These are phyloP conservation scores for Habroteleia sp. DNA, from an alignment of 2,888 invertebrate genomes.

Conservation along the genomic window DNA sequence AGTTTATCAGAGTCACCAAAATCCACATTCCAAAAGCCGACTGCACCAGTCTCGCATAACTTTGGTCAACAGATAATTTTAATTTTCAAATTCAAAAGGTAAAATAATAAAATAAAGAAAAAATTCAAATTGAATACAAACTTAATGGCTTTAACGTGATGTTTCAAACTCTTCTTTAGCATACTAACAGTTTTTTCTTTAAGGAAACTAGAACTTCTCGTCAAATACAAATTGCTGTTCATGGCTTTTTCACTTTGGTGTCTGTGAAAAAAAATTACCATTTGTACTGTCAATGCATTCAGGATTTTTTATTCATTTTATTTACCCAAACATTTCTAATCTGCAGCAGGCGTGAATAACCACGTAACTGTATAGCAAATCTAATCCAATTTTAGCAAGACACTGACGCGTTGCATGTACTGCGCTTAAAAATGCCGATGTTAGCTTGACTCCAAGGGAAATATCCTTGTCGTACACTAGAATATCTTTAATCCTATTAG, in stretches of 20 bases:
- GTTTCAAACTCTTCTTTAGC: neutral
- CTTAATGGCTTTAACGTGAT: neutral
- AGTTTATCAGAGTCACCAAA: slow-evolving; percentile 14
- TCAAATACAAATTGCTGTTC: too few species aligned
- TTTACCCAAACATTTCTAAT: slow-evolving; percentile 17
- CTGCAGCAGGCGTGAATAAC: slow-evolving; percentile 33
- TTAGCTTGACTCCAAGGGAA: neutral
- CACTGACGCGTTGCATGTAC: slow-evolving; percentile 18
- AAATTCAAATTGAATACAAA: neutral
- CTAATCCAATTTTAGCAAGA: slow-evolving; percentile 35
- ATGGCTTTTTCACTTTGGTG: neutral
- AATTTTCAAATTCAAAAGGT: too few species aligned
- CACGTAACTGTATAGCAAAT: slow-evolving; percentile 18
- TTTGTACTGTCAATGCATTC: too few species aligned
- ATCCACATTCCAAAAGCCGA: slow-evolving; percentile 22
- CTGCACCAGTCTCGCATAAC: slow-evolving; percentile 12
- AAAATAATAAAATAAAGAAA: too few species aligned
- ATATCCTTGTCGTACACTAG: neutral
- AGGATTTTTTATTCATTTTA: neutral
- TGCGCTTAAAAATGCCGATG: slow-evolving; percentile 4
- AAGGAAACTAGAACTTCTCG: too few species aligned
- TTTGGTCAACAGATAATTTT: too few species aligned
- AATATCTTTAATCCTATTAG: slow-evolving; percentile 14
- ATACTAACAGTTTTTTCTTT: neutral
- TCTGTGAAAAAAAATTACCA: neutral